Base-by-base conservation (phyloP, 2,888 invertebrate genomes). In the Beris morrisii region DNA sequence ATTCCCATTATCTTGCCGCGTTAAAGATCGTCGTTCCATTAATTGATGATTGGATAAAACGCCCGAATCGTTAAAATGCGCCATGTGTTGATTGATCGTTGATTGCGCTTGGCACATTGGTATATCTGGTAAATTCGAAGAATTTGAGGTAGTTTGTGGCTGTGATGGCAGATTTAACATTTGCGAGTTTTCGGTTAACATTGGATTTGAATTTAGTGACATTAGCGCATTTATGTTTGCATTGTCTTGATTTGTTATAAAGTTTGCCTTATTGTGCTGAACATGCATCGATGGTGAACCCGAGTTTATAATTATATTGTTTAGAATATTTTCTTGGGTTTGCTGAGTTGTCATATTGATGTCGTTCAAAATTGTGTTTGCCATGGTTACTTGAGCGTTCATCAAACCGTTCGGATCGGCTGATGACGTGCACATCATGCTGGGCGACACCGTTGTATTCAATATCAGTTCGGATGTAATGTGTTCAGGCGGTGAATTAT, bases 191-290 rank as follows among this genome's bases (percentile, higher is more conserved):
- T 67, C 64, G 55, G 43, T 65, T 48, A 68, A 12, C 12, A 71
- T 71, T 9, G 67, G 66, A 61, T 52, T 70, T 12, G 70, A 13
- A 52, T 72, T 72, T 13, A 74, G 67, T 57, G 73, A 70, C 67
- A 74, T 74, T 28, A 75, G 63, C 13, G 82, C 84, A 73, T 84
- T 87, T 73, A 84, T 85, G 31, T 85, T 85, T 45, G 85, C 43
- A 15, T 61, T 83, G 63, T 83, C 81, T 81, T 84, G 84, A 0
- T 88, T 88, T 55, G 88, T 86, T 12, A 89, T 82, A 72, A 88
- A 85, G 79, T 89, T 88, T 15, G 78, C 79, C 12, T 78, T 77
- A 30, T 50, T 57, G 45, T 52, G 65, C n/a, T 32, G 50, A n/a
- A 12, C 43, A 31, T 58, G 65, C 44, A 65, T 50, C 43, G 32